These are phyloP conservation scores for Bombyx huttoni DNA, from an alignment of 2,888 invertebrate genomes.

Conservation along the genomic window DNA sequence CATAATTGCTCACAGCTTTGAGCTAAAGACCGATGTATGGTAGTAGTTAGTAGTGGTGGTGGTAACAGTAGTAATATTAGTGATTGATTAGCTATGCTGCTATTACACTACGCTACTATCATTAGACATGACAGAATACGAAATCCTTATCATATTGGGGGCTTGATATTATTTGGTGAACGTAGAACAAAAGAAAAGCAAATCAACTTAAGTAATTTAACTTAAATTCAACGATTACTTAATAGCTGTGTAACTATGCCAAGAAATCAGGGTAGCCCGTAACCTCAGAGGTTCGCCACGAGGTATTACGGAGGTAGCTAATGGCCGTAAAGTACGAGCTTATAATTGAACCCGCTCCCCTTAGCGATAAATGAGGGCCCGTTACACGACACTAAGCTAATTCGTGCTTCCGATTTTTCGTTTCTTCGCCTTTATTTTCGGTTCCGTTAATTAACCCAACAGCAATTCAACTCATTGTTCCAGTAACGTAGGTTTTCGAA, in stretches of 20 bases:
- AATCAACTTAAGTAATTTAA: background rate
- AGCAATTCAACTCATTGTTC: too few relatives aligned
- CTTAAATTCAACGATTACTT: background rate
- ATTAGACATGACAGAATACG: too few relatives aligned
- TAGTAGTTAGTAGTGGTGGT: too few relatives aligned
- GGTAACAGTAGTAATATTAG: too few relatives aligned
- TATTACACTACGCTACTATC: too few relatives aligned
- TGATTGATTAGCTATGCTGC: too few relatives aligned
- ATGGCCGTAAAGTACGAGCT: slow-evolving; percentile 2
- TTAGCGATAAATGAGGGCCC: background rate
- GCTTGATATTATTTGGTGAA: too few relatives aligned
- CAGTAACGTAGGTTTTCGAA: too few relatives aligned
- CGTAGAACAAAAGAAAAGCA: too few relatives aligned
- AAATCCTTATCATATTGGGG: too few relatives aligned
- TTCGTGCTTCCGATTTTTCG: background rate
- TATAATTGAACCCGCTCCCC: background rate
- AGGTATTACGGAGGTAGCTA: slow-evolving; percentile 1
- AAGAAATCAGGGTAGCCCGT: slow-evolving; percentile 1
- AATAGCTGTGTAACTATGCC: background rate
- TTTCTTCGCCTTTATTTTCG: background rate
- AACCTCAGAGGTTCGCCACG: background rate
- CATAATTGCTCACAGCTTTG: too few relatives aligned
- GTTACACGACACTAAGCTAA: background rate
- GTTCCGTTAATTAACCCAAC: background rate
- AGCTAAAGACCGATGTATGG: too few relatives aligned